phyloP scores from a whole-genome alignment of 2,113 vertebrate genomes.

The Cyprinus carpio region DNA sequence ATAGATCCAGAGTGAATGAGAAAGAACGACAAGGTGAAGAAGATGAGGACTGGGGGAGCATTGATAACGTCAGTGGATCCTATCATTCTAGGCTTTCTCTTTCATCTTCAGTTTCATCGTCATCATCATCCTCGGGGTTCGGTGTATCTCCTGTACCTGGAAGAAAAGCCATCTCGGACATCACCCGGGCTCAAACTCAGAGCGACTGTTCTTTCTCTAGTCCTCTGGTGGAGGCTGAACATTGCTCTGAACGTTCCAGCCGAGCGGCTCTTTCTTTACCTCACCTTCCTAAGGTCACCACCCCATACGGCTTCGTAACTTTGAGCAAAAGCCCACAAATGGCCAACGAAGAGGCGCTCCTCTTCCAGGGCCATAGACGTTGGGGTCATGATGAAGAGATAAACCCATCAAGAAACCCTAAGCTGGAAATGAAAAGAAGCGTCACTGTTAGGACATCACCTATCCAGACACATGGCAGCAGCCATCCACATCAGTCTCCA shows the following conservation, averaged over 20 bases:
- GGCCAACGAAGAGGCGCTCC: slow-evolving; percentile 74
- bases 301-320: slow-evolving; percentile 73
- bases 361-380: slow-evolving; percentile 66
- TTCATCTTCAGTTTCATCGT: slow-evolving; percentile 52
- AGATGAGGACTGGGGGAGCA: slow-evolving; percentile 19
- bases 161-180: slow-evolving; percentile 51
- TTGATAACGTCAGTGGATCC: slow-evolving; percentile 27
- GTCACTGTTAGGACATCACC: slow-evolving; percentile 37
- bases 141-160: slow-evolving; percentile 3
- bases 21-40: slow-evolving; percentile 36
- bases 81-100: slow-evolving; percentile 18
- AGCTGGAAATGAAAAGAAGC: slow-evolving; percentile 13
- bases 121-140: slow-evolving; percentile 49
- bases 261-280: slow-evolving; percentile 72
- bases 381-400: slow-evolving; percentile 51
- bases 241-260: slow-evolving; percentile 67
- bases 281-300: slow-evolving; percentile 75
- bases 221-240: slow-evolving; percentile 51
- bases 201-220: neutral
- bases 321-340: slow-evolving; percentile 80
- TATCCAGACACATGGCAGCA: slow-evolving; percentile 4
- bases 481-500: slow-evolving; percentile 35
- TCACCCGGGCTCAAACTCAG: slow-evolving; percentile 49
- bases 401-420: neutral
- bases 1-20: slow-evolving; percentile 36